A percentile compares a stretch with the other conserved stretches of the same genome.
phyloP scores from a whole-genome alignment of 2,888 invertebrate species.

The Chrysodeixis includens region DNA sequence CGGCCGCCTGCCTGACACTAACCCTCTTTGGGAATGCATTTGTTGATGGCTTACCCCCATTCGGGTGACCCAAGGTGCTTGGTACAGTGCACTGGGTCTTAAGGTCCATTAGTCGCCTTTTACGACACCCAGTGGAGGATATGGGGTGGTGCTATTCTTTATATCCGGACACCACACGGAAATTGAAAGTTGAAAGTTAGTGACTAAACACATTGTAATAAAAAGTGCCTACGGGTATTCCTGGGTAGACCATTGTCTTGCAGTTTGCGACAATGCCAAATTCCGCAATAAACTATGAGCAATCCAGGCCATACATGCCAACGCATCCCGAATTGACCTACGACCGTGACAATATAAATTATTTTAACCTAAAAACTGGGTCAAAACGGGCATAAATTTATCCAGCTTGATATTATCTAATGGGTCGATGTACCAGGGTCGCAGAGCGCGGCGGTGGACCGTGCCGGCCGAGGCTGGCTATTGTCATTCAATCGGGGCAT shows the following conservation, averaged over 20 bases:
- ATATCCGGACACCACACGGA: too few relatives aligned
- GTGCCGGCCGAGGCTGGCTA: conserved; percentile 64
- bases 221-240: neutral
- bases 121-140: too few relatives aligned
- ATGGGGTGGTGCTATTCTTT: too few relatives aligned
- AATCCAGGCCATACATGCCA: conserved; percentile 33
- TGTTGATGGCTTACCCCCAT: too few relatives aligned
- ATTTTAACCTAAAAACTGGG: conserved; percentile 69
- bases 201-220: neutral
- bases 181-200: too few relatives aligned
- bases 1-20: too few relatives aligned
- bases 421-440: conserved; percentile 69
- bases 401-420: conserved; percentile 60
- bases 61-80: too few relatives aligned
- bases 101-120: too few relatives aligned
- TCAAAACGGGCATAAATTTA: conserved; percentile 77
- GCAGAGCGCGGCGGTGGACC: conserved; percentile 76
- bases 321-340: conserved; percentile 63
- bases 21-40: too few relatives aligned
- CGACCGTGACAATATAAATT: conserved; percentile 76
- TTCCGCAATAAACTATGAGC: conserved; percentile 12
- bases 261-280: conserved; percentile 13
- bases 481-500: conserved; percentile 85
- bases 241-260: neutral
- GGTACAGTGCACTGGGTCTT: too few relatives aligned